Conservation (phyloP, 2,113 vertebrate species). For the Zingel zingel region DNA sequence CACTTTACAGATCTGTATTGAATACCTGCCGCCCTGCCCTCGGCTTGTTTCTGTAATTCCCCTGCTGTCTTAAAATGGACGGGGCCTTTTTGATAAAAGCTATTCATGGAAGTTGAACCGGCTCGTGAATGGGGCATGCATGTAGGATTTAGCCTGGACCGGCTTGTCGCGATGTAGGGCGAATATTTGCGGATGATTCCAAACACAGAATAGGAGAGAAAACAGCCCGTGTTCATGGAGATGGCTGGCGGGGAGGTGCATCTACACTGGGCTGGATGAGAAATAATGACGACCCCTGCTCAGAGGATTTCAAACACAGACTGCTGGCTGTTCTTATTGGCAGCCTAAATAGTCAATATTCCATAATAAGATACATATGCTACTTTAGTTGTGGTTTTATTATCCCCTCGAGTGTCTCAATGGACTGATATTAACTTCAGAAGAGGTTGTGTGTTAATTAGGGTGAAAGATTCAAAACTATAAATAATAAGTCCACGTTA, state of each 20-base stretch:
- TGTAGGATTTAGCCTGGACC: slow-evolving; percentile 66
- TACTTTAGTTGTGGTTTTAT: slow-evolving; percentile 32
- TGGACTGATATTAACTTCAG: slow-evolving; percentile 30
- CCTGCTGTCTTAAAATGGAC: slow-evolving; percentile 75
- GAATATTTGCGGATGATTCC: slow-evolving; percentile 57
- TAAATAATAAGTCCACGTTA: slow-evolving; percentile 21
- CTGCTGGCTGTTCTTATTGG: slow-evolving; percentile 48
- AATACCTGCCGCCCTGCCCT: slow-evolving; percentile 55
- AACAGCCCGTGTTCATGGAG: slow-evolving; percentile 53
- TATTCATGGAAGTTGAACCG: slow-evolving; percentile 63
- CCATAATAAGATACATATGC: not conserved
- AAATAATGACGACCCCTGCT: slow-evolving; percentile 66
- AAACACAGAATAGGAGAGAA: slow-evolving; percentile 33
- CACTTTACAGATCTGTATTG: slow-evolving; percentile 45
- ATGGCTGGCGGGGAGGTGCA: slow-evolving; percentile 73
- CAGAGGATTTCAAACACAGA: slow-evolving; percentile 63
- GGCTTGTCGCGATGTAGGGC: slow-evolving; percentile 70
- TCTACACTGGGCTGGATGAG: slow-evolving; percentile 60
- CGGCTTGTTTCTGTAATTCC: slow-evolving; percentile 49
- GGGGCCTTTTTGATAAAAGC: slow-evolving; percentile 49
- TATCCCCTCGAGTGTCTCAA: slow-evolving; percentile 23
- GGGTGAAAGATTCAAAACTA: slow-evolving; percentile 16
- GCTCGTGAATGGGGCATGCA: slow-evolving; percentile 50
- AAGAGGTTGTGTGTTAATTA: slow-evolving; percentile 33
- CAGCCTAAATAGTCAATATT: slow-evolving; percentile 44